Evolutionary conservation across 2,888 invertebrate genomes (phyloP).

Genomic region (Oxycera nigricornis): DNA sequence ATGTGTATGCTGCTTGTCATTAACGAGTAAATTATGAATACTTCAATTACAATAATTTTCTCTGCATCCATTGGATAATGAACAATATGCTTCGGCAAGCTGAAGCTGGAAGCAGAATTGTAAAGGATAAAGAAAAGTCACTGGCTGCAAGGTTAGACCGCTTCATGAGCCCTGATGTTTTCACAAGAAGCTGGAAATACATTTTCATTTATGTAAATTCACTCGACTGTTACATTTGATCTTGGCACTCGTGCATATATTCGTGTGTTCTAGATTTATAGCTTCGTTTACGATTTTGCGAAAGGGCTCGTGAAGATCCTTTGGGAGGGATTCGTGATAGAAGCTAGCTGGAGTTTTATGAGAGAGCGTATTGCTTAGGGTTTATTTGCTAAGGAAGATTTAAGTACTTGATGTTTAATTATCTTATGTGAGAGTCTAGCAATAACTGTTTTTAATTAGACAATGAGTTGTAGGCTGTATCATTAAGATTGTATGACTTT

Average conservation of each 20-base stretch:
- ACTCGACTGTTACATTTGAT: background rate
- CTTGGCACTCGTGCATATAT: background rate
- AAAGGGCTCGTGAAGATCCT: background rate
- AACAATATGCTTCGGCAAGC: background rate
- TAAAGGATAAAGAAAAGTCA: background rate
- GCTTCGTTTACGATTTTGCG: background rate
- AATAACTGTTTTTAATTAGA: background rate
- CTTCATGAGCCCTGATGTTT: too few relatives aligned
- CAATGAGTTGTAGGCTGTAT: background rate
- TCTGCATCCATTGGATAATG: background rate
- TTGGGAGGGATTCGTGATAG: background rate
- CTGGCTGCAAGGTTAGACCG: background rate
- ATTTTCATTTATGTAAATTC: background rate
- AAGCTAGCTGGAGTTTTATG: background rate
- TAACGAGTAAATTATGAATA: slow-evolving; percentile 6
- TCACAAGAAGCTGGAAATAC: too few relatives aligned
- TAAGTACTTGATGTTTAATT: background rate
- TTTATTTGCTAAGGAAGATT: background rate
- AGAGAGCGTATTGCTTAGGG: background rate
- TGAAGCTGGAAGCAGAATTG: too few relatives aligned
- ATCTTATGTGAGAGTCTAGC: background rate
- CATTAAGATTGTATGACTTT: too few relatives aligned
- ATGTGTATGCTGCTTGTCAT: background rate
- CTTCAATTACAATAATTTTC: background rate
- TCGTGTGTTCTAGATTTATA: background rate